Evolutionary conservation across 2,888 invertebrate species (phyloP), one percentile per base, ranked within the genome.

Genomic region (Drosophila meridionalis): DNA sequence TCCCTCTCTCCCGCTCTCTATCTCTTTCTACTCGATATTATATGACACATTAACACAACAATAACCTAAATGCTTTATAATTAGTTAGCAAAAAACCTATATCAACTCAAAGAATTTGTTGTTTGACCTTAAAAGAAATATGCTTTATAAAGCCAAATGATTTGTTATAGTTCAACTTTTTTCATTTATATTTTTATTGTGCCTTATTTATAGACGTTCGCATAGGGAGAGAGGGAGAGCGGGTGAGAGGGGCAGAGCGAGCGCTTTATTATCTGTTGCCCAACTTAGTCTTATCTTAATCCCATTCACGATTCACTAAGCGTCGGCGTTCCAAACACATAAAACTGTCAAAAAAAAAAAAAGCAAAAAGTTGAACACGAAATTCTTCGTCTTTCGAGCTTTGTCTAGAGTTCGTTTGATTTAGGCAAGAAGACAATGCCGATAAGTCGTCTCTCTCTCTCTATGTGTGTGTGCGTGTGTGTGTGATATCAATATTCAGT

Each of bases 31-130:
- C 1, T 57, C 57, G 53, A 71, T 71, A 69, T 64, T 47, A 64
- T 36, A 26, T 26, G 56, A 34, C 57, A 80, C 78, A 91, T 87
- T 90, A 92, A 89, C 90, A 87, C 84, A 85, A 84, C 85, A 92
- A 92, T 90, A 91, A 56, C 76, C 87, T 87, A 90, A 90, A 91
- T 89, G 91, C 78, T 90, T 91, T 87, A 91, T 91, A 92, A 92
- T 91, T 91, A 87, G 82, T 89, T 81, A 76, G 77, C 78, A 78
- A 77, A 80, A 47, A 47, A 26, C 9, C 8, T 8, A 38, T 11
- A 38, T 38, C 3, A 20, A n/a, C 3, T 12, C 71, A 59, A 78
- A 73, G 73, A 73, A 64, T 56, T 52, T 30, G 40, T 42, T 42
- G 38, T 30, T 42, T 56, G 56, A 28, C 40, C 38, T 40, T 38